phyloP scores from a whole-genome alignment of 2,888 invertebrate genomes.

The Pseudococcus jackbeardsleyi region DNA sequence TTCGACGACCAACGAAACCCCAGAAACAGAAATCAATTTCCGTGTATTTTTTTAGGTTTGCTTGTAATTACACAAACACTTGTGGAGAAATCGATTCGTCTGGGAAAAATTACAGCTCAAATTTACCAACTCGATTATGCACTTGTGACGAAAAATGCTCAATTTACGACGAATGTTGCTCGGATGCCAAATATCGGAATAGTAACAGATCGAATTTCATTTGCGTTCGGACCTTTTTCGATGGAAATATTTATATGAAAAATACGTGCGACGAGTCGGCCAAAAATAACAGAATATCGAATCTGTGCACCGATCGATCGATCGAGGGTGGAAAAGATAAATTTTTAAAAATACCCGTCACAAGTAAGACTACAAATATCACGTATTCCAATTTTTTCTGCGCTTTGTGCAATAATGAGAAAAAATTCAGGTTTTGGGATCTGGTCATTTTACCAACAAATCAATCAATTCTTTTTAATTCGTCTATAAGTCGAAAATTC shows the following conservation, averaged over 20 bases:
- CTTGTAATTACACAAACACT: not conserved
- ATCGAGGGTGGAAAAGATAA: conserved; percentile 67
- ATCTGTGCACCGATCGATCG: conserved; percentile 67
- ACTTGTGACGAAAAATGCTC: conserved; percentile 71
- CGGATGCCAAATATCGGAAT: conserved; percentile 69
- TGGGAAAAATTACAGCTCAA: not conserved
- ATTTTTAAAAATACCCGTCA: conserved; percentile 67
- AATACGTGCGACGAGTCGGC: conserved; percentile 70
- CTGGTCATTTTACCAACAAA: not conserved
- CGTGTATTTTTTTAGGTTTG: not conserved
- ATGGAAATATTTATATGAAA: conserved; percentile 71
- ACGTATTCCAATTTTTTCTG: conserved; percentile 71
- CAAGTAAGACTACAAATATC: conserved; percentile 68
- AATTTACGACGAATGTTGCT: conserved; percentile 72
- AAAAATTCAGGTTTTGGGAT: conserved; percentile 59
- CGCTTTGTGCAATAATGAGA: conserved; percentile 71
- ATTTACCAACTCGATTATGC: conserved; percentile 69
- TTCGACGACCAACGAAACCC: not conserved
- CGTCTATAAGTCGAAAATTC: not conserved
- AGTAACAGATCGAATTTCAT: conserved; percentile 67
- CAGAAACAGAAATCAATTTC: not conserved
- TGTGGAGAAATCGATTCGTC: not conserved
- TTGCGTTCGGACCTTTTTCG: conserved; percentile 71
- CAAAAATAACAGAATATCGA: conserved; percentile 64
- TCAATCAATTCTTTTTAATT: not conserved